Base-by-base conservation (phyloP, 2,888 invertebrate genomes). In the Gandaritis pyraliata region DNA sequence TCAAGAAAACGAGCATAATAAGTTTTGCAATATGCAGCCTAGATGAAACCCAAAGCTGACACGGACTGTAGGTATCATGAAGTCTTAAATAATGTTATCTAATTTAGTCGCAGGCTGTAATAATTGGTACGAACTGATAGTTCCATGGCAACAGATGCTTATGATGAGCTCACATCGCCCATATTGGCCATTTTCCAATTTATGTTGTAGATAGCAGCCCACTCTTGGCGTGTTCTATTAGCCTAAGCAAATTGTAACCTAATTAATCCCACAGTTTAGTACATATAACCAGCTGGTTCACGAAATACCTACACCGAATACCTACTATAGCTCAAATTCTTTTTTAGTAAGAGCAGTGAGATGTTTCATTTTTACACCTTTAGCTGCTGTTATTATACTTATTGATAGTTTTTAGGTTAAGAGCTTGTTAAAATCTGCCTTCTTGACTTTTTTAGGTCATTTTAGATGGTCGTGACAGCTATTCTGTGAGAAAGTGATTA, bases 221-320 rank as follows among this genome's bases (percentile, higher is more conserved):
- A 69, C 64, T 69, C 63, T 58, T 51, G 64, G 70, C 61, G 56
- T 61, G 68, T 70, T 69, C 64, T 72, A 75, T 72, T 72, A 74
- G 74, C 60, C 47, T 46, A 62, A 68, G 72, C 71, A 76, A 77
- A 78, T 78, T 72, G 73, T 73, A 78, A 76, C 72, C 68, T 72
- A 76, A 79, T 80, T 75, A 77, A 64, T 64, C 45, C 48, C 59
- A 49, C 49, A 59, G 59, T 29, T 18, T 43, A 56, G 51, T 38
- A 50, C 47, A 71, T 10, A 23, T 6, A 23, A 23, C 23, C 6
- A 23, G 23, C 4, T 23, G 23, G n/a, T n/a, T n/a, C n/a, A n/a
- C n/a, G n/a, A n/a, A n/a, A n/a, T n/a, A n/a, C n/a, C n/a, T n/a
- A n/a, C n/a, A n/a, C n/a, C n/a, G n/a, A n/a, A n/a, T n/a, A n/a